These are phyloP conservation scores for Scaptomyza hsui DNA, from an alignment of 1,140 invertebrate genomes.

Conservation along the genomic window DNA sequence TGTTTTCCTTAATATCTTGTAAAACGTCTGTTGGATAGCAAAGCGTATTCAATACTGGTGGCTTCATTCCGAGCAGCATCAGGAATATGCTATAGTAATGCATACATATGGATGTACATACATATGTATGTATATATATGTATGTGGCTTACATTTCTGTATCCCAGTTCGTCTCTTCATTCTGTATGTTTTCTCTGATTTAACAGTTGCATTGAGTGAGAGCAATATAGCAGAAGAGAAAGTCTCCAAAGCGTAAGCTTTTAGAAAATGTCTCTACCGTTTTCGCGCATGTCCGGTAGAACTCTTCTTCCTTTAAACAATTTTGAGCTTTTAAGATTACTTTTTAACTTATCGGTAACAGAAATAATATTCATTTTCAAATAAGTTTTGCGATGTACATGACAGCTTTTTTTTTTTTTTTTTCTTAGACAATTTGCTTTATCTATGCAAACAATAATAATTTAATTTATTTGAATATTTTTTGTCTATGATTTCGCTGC, in stretches of 20 bases:
- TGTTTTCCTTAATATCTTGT: conserved; percentile 5
- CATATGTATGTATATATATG: conserved; percentile 8
- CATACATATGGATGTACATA: conserved; percentile 15
- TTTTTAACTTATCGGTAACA: neutral
- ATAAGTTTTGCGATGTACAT: too few relatives aligned
- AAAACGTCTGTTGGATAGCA: conserved; percentile 63
- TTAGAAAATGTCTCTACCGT: conserved; percentile 23
- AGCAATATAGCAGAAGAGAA: neutral
- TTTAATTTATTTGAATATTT: too few relatives aligned
- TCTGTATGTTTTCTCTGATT: neutral
- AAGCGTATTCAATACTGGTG: conserved; percentile 73
- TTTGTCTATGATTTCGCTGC: too few relatives aligned
- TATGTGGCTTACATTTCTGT: conserved; percentile 39
- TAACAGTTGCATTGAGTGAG: neutral
- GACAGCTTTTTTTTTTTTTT: too few relatives aligned
- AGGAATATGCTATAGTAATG: conserved; percentile 32
- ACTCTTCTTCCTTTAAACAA: conserved; percentile 13
- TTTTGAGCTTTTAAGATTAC: neutral
- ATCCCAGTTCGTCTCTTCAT: conserved; percentile 27
- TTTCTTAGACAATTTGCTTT: too few relatives aligned
- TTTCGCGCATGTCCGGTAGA: conserved; percentile 26
- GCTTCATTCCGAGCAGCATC: conserved; percentile 26
- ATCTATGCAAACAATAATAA: too few relatives aligned
- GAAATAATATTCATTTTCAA: neutral
- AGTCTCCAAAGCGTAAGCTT: neutral